These are phyloP conservation scores for Thermophis baileyi DNA, from an alignment of 2,113 vertebrate genomes.

Conservation along the genomic window DNA sequence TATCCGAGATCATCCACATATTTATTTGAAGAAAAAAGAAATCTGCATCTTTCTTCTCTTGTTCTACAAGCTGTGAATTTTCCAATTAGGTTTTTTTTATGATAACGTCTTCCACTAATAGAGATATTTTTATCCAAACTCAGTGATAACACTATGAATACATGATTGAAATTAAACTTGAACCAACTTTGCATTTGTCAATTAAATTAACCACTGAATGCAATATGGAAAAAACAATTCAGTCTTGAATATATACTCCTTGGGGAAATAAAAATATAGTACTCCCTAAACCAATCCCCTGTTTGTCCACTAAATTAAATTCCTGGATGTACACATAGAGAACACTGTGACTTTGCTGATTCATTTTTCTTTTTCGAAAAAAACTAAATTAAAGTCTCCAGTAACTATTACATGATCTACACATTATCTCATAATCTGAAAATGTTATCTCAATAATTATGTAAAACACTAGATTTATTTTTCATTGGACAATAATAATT, in stretches of 20 bases:
- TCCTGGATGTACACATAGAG: neutral
- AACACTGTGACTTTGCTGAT: neutral
- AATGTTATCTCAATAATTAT: neutral
- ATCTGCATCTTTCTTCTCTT: neutral
- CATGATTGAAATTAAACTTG: neutral
- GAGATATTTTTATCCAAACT: neutral
- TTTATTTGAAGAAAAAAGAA: neutral
- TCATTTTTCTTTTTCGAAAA: neutral
- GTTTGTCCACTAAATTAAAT: neutral
- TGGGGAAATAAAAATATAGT: neutral
- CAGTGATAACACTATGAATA: neutral
- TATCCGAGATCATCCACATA: neutral
- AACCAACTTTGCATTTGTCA: neutral
- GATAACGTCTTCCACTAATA: neutral
- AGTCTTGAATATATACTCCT: neutral
- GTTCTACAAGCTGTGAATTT: neutral
- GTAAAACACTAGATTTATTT: neutral
- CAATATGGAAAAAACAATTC: neutral
- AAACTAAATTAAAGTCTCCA: neutral
- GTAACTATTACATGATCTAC: neutral
- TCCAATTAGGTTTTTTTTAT: neutral
- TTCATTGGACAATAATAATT: neutral
- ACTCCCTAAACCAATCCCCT: neutral
- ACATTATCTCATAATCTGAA: neutral
- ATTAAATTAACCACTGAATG: neutral